These are phyloP conservation scores for Halictus ligatus DNA, from an alignment of 2,888 invertebrate species.

Conservation along the genomic window DNA sequence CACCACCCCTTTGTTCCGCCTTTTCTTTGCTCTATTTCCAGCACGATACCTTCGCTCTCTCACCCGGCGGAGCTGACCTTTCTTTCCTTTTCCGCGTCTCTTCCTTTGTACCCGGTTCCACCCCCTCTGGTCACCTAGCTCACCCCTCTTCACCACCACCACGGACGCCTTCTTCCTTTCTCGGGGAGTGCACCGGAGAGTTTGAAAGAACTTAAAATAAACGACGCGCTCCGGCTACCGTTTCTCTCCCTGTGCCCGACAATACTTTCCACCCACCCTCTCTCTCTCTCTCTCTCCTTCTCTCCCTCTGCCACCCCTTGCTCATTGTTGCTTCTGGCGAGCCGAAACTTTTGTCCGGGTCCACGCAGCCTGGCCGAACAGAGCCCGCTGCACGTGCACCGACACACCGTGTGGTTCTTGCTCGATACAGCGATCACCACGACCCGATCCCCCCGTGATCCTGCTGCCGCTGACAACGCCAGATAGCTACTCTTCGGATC, in stretches of 20 bases:
- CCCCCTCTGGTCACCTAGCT: not conserved
- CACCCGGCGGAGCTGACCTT: constrained; percentile 50
- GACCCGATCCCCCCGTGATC: not conserved
- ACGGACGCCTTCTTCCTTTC: constrained; percentile 57
- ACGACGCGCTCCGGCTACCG: constrained; percentile 70
- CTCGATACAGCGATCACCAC: not conserved
- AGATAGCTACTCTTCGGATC: not conserved
- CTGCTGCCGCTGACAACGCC: not conserved
- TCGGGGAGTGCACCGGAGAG: constrained; percentile 67
- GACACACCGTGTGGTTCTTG: not conserved
- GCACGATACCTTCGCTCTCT: constrained; percentile 60
- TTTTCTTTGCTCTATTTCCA: constrained; percentile 69
- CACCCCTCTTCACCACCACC: constrained; percentile 23
- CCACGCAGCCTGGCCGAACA: constrained; percentile 14
- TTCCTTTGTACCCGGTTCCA: constrained; percentile 45
- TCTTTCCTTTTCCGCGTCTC: constrained; percentile 56
- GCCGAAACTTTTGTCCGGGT: constrained; percentile 52
- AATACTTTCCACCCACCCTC: constrained; percentile 60
- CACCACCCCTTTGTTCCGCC: constrained; percentile 33
- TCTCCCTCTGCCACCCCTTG: not conserved
- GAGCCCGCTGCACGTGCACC: constrained; percentile 4
- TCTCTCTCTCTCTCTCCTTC: not conserved
- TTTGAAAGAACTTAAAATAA: constrained; percentile 82
- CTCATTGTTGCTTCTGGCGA: constrained; percentile 61
- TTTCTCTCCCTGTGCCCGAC: constrained; percentile 60